Conservation (phyloP, 2,797 vertebrate species). For the Furcifer pardalis region DNA sequence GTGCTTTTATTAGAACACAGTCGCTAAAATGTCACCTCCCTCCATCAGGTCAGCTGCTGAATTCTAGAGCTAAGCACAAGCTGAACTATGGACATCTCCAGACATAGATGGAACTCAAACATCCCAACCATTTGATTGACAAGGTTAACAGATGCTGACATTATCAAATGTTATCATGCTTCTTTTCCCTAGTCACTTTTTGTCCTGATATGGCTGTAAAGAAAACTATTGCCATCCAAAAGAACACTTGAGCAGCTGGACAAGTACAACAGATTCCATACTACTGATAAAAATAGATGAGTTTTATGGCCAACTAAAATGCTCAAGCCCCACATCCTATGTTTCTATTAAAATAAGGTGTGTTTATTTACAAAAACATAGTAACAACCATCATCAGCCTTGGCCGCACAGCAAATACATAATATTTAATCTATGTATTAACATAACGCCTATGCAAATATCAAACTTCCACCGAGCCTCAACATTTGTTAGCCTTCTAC, state of each 20-base stretch:
- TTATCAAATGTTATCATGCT: conserved; percentile 94
- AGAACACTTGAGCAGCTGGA: conserved; percentile 84
- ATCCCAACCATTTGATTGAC: conserved; percentile 89
- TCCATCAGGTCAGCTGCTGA: conserved; percentile 82
- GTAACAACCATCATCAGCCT: conserved; percentile 51
- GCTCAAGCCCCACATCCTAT: conserved; percentile 82
- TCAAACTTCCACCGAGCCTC: conserved; percentile 25
- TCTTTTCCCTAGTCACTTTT: conserved; percentile 84
- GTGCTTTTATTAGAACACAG: conserved; percentile 70
- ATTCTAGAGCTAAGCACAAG: conserved; percentile 77
- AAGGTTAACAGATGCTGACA: conserved; percentile 99
- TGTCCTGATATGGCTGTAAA: conserved; percentile 97
- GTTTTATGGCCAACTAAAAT: conserved; percentile 79
- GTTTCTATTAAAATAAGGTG: conserved; percentile 68
- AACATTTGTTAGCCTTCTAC: conserved; percentile 17
- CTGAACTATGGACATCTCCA: conserved; percentile 84
- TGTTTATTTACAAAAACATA: conserved; percentile 68
- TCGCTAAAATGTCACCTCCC: conserved; percentile 80
- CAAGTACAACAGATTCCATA: conserved; percentile 78
- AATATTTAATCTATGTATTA: conserved; percentile 45
- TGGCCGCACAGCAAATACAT: conserved; percentile 44
- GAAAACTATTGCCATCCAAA: conserved; percentile 80
- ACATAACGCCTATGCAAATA: conserved; percentile 38
- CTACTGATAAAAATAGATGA: conserved; percentile 90
- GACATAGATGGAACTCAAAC: conserved; percentile 83